These are phyloP conservation scores for Xiphias gladius DNA, from an alignment of 2,113 vertebrate species.

Conservation along the genomic window DNA sequence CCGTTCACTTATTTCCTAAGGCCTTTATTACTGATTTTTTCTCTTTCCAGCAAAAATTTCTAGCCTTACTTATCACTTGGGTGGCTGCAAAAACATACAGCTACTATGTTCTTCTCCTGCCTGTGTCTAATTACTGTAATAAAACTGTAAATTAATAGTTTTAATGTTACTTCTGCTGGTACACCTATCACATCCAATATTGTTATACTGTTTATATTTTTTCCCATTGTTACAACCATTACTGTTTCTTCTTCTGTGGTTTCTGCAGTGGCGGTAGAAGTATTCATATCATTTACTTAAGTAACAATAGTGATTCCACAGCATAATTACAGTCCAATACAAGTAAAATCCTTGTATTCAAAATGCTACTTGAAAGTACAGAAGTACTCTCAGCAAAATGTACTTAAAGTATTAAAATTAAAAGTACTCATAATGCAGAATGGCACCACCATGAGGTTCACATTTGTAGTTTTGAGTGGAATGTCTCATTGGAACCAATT, in stretches of 20 bases:
- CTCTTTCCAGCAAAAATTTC: constrained; percentile 33
- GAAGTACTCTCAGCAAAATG: no score
- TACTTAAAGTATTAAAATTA: no score
- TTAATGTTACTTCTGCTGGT: no score
- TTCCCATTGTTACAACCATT: not conserved
- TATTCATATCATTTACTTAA: not conserved
- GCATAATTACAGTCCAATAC: no score
- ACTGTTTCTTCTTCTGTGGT: not conserved
- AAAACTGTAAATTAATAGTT: no score
- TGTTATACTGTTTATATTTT: no score
- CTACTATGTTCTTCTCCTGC: not conserved
- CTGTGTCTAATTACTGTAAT: not conserved
- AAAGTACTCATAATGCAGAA: no score
- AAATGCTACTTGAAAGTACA: not conserved
- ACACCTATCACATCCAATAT: not conserved
- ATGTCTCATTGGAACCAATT: no score
- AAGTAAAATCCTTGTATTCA: not conserved
- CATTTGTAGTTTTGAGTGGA: no score
- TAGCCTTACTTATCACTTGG: not conserved
- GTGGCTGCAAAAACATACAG: not conserved
- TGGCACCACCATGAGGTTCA: no score
- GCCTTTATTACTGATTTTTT: constrained; percentile 47
- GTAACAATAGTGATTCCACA: not conserved
- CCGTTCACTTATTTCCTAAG: constrained; percentile 71
- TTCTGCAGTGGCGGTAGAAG: not conserved